Evolutionary conservation across 2,888 invertebrate genomes (phyloP).

Genomic region (Sarcophaga carnaria): DNA sequence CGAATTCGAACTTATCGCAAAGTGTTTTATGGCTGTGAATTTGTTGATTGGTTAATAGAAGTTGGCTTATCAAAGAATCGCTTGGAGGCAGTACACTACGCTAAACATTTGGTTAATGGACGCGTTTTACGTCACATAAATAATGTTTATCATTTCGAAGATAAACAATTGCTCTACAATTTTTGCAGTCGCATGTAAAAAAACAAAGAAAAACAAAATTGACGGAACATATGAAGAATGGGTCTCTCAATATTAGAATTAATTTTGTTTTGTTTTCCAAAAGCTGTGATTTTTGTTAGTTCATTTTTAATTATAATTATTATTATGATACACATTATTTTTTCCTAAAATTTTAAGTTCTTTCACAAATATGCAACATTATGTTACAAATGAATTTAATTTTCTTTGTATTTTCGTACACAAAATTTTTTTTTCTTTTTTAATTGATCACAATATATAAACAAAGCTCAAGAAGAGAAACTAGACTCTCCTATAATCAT

Average conservation of each 20-base stretch:
- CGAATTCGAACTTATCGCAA: conserved; percentile 89
- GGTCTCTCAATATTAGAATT: conserved; percentile 16
- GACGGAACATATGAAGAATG: neutral
- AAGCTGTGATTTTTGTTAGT: conserved; percentile 60
- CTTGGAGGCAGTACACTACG: conserved; percentile 91
- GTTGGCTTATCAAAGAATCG: conserved; percentile 91
- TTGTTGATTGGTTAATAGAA: conserved; percentile 93
- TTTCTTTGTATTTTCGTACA: conserved; percentile 2
- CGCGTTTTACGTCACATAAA: conserved; percentile 92
- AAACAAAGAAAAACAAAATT: conserved; percentile 1
- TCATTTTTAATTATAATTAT: conserved; percentile 63
- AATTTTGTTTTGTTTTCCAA: conserved; percentile 67
- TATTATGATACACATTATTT: conserved; percentile 44
- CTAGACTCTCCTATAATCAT: conserved; percentile 47
- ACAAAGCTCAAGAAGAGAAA: conserved; percentile 51
- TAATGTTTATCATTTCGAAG: conserved; percentile 92
- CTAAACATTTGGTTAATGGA: conserved; percentile 91
- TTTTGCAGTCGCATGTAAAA: conserved; percentile 84
- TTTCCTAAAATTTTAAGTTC: conserved; percentile 61
- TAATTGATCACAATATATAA: neutral
- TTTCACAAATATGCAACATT: conserved; percentile 21
- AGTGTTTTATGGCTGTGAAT: conserved; percentile 92
- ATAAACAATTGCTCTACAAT: conserved; percentile 90
- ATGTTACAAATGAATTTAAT: conserved; percentile 5
- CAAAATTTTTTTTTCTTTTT: neutral